These are phyloP conservation scores for Phoebastria nigripes DNA, from an alignment of 2,797 vertebrate genomes.

Conservation along the genomic window DNA sequence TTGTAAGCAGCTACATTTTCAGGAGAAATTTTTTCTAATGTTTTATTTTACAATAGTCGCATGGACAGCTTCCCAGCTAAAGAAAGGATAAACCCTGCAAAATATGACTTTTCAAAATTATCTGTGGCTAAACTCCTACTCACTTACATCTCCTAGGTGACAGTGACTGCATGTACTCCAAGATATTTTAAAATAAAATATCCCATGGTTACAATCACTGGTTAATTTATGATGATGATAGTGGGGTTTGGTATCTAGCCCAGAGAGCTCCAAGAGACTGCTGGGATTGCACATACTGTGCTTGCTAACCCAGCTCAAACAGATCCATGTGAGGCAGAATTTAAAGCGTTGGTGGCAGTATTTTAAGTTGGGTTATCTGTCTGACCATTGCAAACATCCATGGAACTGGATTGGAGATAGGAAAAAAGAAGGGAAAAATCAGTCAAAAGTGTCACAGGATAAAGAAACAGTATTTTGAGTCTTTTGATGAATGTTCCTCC, in stretches of 20 bases:
- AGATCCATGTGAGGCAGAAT: background rate
- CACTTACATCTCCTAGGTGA: constrained; percentile 61
- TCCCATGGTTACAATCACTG: background rate
- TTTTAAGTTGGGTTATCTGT: background rate
- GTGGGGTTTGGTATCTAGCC: background rate
- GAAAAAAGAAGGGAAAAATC: background rate
- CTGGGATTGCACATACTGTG: background rate
- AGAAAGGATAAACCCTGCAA: background rate
- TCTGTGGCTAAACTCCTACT: constrained; percentile 36
- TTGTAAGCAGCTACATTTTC: background rate
- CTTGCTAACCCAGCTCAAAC: background rate
- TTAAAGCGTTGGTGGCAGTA: background rate
- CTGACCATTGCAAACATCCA: background rate
- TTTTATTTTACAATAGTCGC: background rate
- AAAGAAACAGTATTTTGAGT: background rate
- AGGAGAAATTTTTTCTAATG: background rate
- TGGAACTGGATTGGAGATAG: background rate
- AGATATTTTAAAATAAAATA: background rate
- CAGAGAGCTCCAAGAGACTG: background rate
- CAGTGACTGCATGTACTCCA: background rate
- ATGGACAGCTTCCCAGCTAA: background rate
- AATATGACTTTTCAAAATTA: background rate
- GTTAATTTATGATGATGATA: background rate
- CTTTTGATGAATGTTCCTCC: background rate
- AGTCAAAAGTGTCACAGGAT: background rate